phyloP scores from a whole-genome alignment of 2,888 invertebrate species.

The Zootermopsis nevadensis region DNA sequence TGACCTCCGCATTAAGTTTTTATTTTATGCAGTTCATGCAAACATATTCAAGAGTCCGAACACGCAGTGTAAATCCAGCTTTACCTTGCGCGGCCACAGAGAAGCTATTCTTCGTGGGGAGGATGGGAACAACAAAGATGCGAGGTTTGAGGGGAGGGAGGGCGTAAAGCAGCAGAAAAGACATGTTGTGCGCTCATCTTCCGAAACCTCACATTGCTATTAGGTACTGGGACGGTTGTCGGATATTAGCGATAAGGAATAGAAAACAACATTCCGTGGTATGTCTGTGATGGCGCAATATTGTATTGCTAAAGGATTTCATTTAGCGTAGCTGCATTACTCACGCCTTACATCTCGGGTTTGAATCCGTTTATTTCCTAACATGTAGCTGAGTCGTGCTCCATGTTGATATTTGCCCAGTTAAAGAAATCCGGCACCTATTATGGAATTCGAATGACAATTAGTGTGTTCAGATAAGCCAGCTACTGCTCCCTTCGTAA shows the following conservation, averaged over 20 bases:
- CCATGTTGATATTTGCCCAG: too few relatives aligned
- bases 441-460: not conserved
- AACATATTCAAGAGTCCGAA: too few relatives aligned
- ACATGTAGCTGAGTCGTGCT: too few relatives aligned
- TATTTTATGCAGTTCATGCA: too few relatives aligned
- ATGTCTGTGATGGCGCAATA: not conserved
- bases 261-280: constrained; percentile 3
- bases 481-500: too few relatives aligned
- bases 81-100: not conserved
- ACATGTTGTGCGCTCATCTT: constrained; percentile 14
- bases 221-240: constrained; percentile 5
- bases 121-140: constrained; percentile 18
- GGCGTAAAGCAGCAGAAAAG: not conserved
- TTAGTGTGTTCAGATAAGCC: not conserved
- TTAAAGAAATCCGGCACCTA: not conserved
- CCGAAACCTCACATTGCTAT: constrained; percentile 21
- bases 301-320: too few relatives aligned
- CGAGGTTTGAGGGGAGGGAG: not conserved
- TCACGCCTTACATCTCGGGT: too few relatives aligned
- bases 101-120: constrained; percentile 28
- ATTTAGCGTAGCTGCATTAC: too few relatives aligned
- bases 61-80: not conserved
- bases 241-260: constrained; percentile 20
- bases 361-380: too few relatives aligned
- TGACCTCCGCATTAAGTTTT: too few relatives aligned